Conservation (phyloP, 2,113 vertebrate genomes). For the Sus scrofa region DNA sequence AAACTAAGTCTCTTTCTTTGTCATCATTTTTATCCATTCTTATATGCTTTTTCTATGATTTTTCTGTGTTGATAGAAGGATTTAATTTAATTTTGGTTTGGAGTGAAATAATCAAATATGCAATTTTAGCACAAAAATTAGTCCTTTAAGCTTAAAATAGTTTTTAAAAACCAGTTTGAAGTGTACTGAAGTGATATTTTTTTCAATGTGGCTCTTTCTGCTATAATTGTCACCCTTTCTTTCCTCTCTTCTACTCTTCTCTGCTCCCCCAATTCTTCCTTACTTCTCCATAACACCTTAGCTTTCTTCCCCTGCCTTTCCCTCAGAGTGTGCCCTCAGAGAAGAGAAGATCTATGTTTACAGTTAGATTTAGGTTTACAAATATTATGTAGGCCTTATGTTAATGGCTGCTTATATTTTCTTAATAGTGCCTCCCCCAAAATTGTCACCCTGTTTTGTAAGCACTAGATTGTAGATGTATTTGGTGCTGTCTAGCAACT, state of each 20-base stretch:
- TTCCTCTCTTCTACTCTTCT: neutral
- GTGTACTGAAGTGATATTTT: conserved; percentile 2
- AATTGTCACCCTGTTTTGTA: conserved; percentile 48
- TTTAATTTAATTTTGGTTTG: conserved; percentile 50
- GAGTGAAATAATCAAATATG: conserved; percentile 30
- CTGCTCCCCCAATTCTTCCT: neutral
- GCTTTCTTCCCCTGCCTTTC: neutral
- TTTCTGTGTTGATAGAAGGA: neutral
- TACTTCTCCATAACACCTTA: neutral
- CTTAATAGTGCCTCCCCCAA: conserved; percentile 66
- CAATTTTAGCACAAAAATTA: neutral
- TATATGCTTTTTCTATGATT: conserved; percentile 5
- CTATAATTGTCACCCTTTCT: conserved; percentile 17
- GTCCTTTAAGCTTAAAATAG: neutral
- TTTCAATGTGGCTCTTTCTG: conserved; percentile 31
- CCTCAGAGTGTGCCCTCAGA: conserved; percentile 72
- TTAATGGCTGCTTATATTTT: conserved; percentile 82
- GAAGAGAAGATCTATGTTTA: conserved; percentile 64
- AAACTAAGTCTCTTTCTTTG: neutral
- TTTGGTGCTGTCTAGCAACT: conserved; percentile 57
- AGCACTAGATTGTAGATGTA: conserved; percentile 78
- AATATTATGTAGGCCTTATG: conserved; percentile 78
- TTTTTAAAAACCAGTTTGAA: conserved; percentile 37
- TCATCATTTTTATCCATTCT: conserved; percentile 29
- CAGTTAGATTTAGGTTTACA: conserved; percentile 79